phyloP scores from a whole-genome alignment of 2,113 vertebrate genomes.

The Heterotilapia buettikoferi region DNA sequence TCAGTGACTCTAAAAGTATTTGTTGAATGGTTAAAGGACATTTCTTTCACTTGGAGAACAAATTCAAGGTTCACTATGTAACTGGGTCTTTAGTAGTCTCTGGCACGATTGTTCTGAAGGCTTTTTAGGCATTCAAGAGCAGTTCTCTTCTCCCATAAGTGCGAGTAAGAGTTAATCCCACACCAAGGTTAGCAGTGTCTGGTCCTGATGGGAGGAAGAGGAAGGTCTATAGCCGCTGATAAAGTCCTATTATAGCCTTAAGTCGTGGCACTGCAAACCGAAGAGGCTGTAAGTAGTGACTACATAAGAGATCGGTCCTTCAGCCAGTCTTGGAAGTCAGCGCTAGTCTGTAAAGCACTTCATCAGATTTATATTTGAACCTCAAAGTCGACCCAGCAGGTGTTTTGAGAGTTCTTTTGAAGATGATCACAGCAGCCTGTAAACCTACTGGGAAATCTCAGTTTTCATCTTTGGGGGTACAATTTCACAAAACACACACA shows the following conservation, averaged over 20 bases:
- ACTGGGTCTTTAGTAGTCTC: background rate
- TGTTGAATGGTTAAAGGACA: background rate
- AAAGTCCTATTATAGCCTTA: background rate
- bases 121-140: slow-evolving; percentile 14
- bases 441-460: background rate
- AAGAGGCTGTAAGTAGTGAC: background rate
- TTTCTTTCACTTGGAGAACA: background rate
- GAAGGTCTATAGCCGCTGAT: background rate
- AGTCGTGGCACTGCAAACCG: background rate
- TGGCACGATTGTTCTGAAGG: background rate
- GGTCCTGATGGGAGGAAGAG: background rate
- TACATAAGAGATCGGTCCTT: slow-evolving; percentile 9
- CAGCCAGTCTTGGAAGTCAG: background rate
- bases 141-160: background rate
- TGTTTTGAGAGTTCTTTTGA: slow-evolving; percentile 1
- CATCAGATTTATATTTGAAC: background rate
- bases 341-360: background rate
- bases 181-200: slow-evolving; percentile 3
- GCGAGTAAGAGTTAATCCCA: background rate
- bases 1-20: background rate
- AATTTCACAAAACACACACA: background rate
- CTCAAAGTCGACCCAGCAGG: background rate
- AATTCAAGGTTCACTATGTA: background rate
- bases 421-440: background rate
- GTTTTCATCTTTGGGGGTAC: background rate